These are phyloP conservation scores for Trialeurodes vaporariorum DNA, from an alignment of 1,140 invertebrate species.

Conservation along the genomic window DNA sequence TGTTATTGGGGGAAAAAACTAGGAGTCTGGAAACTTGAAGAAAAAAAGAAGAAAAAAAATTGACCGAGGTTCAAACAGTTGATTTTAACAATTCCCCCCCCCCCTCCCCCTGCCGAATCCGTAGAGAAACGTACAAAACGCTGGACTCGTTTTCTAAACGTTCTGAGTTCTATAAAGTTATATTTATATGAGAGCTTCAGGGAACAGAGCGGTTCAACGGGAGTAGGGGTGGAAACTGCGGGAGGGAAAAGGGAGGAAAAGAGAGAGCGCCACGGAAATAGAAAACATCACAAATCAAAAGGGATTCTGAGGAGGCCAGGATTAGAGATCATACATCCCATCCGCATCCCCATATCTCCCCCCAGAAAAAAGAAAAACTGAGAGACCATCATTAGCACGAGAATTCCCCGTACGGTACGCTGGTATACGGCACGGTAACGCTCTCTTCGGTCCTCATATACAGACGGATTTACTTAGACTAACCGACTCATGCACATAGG, in stretches of 20 bases:
- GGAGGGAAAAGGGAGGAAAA: neutral
- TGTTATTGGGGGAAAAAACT: too few species aligned
- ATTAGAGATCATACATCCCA: neutral
- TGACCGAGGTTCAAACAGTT: neutral
- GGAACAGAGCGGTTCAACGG: neutral
- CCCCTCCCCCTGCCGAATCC: neutral
- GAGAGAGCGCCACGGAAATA: neutral
- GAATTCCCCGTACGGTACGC: neutral
- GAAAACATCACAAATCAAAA: constrained; percentile 1
- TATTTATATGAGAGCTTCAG: neutral
- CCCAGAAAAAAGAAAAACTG: neutral
- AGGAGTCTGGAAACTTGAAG: neutral
- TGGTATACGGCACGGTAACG: neutral
- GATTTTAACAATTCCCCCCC: neutral
- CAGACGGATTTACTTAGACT: neutral
- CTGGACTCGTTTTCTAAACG: neutral
- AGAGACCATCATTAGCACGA: neutral
- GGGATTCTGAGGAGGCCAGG: neutral
- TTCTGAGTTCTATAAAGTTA: neutral
- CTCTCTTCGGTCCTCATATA: neutral
- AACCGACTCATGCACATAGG: neutral
- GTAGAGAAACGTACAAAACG: constrained; percentile 3
- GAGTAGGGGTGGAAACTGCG: neutral
- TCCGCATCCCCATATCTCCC: neutral
- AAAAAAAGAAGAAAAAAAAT: constrained; percentile 2